Base-by-base conservation (phyloP, 2,888 invertebrate species). In the Pristionchus arcanus region DNA sequence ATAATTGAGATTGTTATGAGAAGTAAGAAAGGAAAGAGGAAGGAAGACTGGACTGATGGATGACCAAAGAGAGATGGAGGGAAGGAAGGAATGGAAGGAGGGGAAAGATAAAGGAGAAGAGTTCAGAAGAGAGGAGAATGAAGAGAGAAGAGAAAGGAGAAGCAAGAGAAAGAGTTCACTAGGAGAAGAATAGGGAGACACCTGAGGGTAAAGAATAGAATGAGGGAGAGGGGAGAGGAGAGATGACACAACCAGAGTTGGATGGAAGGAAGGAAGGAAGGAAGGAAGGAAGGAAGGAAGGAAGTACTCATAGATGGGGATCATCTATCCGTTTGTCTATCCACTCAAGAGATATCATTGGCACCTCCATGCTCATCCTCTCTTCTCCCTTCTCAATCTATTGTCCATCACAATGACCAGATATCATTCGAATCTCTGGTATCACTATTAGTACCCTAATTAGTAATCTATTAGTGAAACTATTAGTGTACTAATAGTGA, bases 171-270 rank as follows among this genome's bases (percentile, higher is more conserved):
- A 49, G 77, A 77, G 77, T 77, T 77, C 77, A 77, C 42, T 28
- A 13, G 34, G 71, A 74, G 71, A 74, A 74, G 71, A 74, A 74
- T 74, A 74, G 71, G 16, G 37, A 37, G 71, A 37, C 34, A 74
- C 71, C 71, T 74, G 71, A 74, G 71, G 71, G 71, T 25, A 74
- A 28, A 68, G 68, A 68, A 68, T 28, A 28, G 68, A 28, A 68
- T 25, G 77, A 34, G 74, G 37, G 74, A 74, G 13, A 13, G 42
- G 42, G 42, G 42, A 49, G 42, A 31, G n/a, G 34, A 74, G 77
- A n/a, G 77, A 77, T 77, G 77, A 77, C 77, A 77, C 77, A 77
- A 77, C 77, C 77, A 37, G 42, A 77, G 77, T 77, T 42, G 77
- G 37, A n/a, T 16, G 28, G 68, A 63, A 19, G 19, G 63, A 63